Evolutionary conservation across 1,140 invertebrate species (phyloP), one percentile per base, ranked within the genome.

Genomic region (Eurosta solidaginis): DNA sequence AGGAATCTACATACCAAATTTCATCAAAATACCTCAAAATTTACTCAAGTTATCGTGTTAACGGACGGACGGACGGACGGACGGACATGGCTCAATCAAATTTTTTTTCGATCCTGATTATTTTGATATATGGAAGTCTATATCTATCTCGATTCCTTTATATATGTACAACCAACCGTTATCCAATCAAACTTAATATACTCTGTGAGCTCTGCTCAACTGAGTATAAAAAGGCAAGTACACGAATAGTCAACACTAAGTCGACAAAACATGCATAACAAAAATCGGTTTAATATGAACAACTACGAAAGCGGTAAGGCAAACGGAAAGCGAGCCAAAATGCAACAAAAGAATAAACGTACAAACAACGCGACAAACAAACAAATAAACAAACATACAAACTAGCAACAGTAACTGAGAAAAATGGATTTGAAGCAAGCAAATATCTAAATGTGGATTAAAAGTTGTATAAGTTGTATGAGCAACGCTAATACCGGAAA

Each of bases 401-500:
- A 40, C 17, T 29, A 63, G 33, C 59, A 40, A n/a, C n/a, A n/a
- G 33, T 10, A 29, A 42, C n/a, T 68, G 59, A 68, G 40, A 33
- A 42, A 68, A 68, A 22, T n/a, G 33, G n/a, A 9, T 68, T 68
- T 68, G 40, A 20, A 20, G 7, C 59, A 20, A 54, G 59, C 12
- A 20, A 33, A 29, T 68, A 7, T 40, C 33, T 40, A 54, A 27
- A 9, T n/a, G n/a, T n/a, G n/a, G n/a, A n/a, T n/a, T n/a, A n/a
- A 54, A 22, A 52, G 49, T 52, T 36, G n/a, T 33, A 42, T 40
- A 14, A 12, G 59, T 68, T 40, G 59, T 68, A 68, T 68, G 59
- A 40, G 59, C 59, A 68, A 68, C 33, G 59, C 27, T 68, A 68
- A 68, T 68, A 20, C 59, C 59, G 59, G 59, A 68, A 68, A 42